phyloP scores from a whole-genome alignment of 2,888 invertebrate genomes.

The Drosophila robusta region DNA sequence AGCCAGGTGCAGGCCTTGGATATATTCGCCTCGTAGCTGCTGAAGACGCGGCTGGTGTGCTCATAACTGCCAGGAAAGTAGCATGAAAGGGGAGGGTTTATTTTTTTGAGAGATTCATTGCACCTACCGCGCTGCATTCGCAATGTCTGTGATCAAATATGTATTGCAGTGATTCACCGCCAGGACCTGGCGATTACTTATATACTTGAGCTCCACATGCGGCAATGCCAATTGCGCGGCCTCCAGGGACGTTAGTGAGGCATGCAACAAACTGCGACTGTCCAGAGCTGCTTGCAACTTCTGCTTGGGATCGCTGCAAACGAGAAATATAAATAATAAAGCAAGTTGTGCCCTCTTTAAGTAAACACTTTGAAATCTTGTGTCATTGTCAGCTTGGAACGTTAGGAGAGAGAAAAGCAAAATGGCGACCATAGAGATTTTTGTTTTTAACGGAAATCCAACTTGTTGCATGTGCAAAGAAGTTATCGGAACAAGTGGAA shows the following conservation, averaged over 20 bases:
- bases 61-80: constrained; percentile 68
- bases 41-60: constrained; percentile 83
- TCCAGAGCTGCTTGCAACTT: constrained; percentile 81
- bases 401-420: background rate
- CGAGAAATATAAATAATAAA: background rate
- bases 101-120: too few species aligned
- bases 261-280: constrained; percentile 81
- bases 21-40: constrained; percentile 79
- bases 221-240: constrained; percentile 84
- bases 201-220: constrained; percentile 83
- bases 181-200: constrained; percentile 83
- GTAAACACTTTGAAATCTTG: background rate
- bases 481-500: background rate
- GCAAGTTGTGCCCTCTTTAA: background rate
- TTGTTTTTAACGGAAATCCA: background rate
- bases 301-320: constrained; percentile 76
- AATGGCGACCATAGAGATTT: background rate
- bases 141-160: constrained; percentile 84
- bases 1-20: constrained; percentile 83
- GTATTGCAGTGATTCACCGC: constrained; percentile 84
- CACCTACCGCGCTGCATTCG: constrained; percentile 79
- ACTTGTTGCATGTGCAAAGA: background rate
- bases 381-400: too few species aligned
- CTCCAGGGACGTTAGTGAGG: constrained; percentile 82
- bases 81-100: too few species aligned